These are phyloP conservation scores for Pachyramphus minor DNA, from an alignment of 2,113 vertebrate species.

Conservation along the genomic window DNA sequence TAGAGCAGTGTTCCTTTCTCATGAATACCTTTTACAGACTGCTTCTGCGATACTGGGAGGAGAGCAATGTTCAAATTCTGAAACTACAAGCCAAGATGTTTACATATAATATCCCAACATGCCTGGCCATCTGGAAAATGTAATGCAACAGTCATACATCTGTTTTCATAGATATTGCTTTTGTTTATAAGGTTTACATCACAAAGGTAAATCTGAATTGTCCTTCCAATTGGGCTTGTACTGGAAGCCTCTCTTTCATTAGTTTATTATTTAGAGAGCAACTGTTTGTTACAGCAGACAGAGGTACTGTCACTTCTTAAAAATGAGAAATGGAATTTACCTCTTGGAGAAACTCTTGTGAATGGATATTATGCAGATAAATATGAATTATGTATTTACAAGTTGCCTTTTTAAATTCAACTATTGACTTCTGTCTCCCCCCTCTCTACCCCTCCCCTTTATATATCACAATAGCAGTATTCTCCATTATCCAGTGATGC, in stretches of 20 bases:
- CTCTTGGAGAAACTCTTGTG: slow-evolving; percentile 16
- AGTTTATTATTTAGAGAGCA: slow-evolving; percentile 36
- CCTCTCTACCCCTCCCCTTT: slow-evolving; percentile 69
- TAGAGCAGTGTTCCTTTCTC: slow-evolving; percentile 64
- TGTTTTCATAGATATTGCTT: slow-evolving; percentile 79
- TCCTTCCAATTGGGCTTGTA: slow-evolving; percentile 34
- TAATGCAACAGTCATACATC: slow-evolving; percentile 86
- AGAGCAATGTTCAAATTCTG: slow-evolving; percentile 89
- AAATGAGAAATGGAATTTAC: slow-evolving; percentile 17
- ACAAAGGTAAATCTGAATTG: slow-evolving; percentile 77
- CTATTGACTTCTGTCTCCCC: slow-evolving; percentile 70
- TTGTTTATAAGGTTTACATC: slow-evolving; percentile 77
- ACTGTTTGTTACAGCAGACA: background rate
- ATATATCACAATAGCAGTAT: slow-evolving; percentile 68
- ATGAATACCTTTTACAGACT: slow-evolving; percentile 81
- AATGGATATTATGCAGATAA: slow-evolving; percentile 25
- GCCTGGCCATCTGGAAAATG: slow-evolving; percentile 96
- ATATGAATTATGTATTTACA: slow-evolving; percentile 46
- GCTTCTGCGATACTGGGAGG: slow-evolving; percentile 86
- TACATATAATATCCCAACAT: slow-evolving; percentile 85
- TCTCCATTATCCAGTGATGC: slow-evolving; percentile 70
- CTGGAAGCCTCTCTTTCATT: slow-evolving; percentile 39
- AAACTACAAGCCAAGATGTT: slow-evolving; percentile 93
- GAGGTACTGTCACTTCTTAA: background rate
- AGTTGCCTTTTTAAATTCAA: slow-evolving; percentile 47